Conservation (phyloP, 2,113 vertebrate genomes). For the Urocynchramus pylzowi region DNA sequence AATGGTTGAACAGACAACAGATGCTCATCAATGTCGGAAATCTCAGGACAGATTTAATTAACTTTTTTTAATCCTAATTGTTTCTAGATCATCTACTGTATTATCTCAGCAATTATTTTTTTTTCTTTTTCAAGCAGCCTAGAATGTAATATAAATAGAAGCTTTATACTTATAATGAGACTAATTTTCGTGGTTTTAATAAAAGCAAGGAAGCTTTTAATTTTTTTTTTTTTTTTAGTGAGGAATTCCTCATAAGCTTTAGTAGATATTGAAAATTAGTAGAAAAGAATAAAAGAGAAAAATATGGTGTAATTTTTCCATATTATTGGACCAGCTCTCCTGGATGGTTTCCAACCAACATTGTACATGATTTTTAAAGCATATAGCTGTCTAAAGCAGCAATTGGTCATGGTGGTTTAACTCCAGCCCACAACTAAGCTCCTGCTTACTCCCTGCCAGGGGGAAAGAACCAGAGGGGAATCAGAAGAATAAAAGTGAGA, state of each 20-base stretch:
- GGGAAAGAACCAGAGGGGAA: background rate
- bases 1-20: background rate
- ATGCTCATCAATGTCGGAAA: background rate
- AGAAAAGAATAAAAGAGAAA: background rate
- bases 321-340: background rate
- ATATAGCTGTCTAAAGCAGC: background rate
- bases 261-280: background rate
- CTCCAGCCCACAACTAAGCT: background rate
- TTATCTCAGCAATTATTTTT: background rate
- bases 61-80: background rate
- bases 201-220: background rate
- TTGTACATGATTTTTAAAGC: background rate
- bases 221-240: background rate
- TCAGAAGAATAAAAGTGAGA: background rate
- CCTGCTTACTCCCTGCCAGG: background rate
- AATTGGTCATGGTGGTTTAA: background rate
- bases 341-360: background rate
- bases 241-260: background rate
- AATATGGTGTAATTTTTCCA: background rate
- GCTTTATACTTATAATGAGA: background rate
- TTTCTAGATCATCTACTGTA: background rate
- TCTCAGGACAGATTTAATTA: conserved; percentile 39
- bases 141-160: background rate
- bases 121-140: background rate
- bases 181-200: background rate